Evolutionary conservation across 2,888 invertebrate species (phyloP).

Genomic region (Drosophila atripex): DNA sequence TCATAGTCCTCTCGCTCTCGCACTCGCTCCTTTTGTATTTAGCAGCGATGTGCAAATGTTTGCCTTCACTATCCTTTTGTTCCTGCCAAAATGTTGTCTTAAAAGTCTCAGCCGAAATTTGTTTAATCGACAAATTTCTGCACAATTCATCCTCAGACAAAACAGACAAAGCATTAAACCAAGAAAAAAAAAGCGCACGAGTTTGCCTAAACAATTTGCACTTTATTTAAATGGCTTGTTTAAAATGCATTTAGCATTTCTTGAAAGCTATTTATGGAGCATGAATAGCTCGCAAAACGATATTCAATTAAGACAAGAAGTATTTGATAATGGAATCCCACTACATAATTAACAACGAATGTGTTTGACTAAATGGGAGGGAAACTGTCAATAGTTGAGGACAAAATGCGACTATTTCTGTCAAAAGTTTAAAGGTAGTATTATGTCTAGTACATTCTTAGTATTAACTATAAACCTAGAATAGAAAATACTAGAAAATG

Average conservation of each 20-base stretch:
- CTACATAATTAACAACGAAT: too few species aligned
- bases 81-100: slow-evolving; percentile 11
- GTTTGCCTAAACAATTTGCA: slow-evolving; percentile 14
- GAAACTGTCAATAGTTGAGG: too few species aligned
- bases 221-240: slow-evolving; percentile 1
- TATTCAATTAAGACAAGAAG: background rate
- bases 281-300: background rate
- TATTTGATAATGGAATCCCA: background rate
- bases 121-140: slow-evolving; percentile 42
- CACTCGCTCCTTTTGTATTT: slow-evolving; percentile 17
- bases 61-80: slow-evolving; percentile 39
- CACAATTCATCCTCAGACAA: slow-evolving; percentile 15
- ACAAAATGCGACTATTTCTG: too few species aligned
- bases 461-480: too few species aligned
- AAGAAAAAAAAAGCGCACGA: background rate
- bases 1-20: slow-evolving; percentile 27
- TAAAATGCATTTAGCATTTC: background rate
- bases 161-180: slow-evolving; percentile 10
- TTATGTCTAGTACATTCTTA: too few species aligned
- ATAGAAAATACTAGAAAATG: too few species aligned
- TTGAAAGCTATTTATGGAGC: background rate
- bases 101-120: slow-evolving; percentile 25
- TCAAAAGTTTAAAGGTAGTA: too few species aligned
- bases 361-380: too few species aligned
- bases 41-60: slow-evolving; percentile 26